Base-by-base conservation (phyloP, 2,888 invertebrate genomes). In the Doris montereyensis region DNA sequence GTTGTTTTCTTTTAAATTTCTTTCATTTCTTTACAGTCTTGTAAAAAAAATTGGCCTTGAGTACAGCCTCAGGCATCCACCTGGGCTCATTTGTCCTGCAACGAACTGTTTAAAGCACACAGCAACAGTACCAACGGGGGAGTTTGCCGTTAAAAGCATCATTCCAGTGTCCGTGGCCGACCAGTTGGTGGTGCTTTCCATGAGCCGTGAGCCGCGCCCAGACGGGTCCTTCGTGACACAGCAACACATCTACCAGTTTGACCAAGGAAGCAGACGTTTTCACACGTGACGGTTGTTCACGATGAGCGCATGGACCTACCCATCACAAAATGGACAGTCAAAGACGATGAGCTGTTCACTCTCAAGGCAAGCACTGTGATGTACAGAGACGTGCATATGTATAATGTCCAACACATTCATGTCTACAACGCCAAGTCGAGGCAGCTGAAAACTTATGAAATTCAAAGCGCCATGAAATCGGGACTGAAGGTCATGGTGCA, bases 291-390 rank as follows among this genome's bases (percentile, higher is more conserved):
- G 1, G 35, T 57, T 10, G 76, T 76, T 1, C 26, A 65, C 8
- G 76, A 71, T 62, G 41, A 41, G 2, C 24, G 24, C 5, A 41
- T 71, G 41, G 72, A 60, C 13, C 2, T 76, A 10, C 79, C 79
- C 5, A 30, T 76, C 2, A 76, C 76, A 8, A 67, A 76, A 70
- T 76, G 76, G 79, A 79, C 79, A 52, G 79, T 79, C 2, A 13
- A 28, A 26, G 76, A 52, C 4, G 13, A 76, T 41, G 60, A 5
- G 0, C 24, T 79, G 30, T 52, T 76, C 21, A 71, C 76, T 0
- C 52, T 79, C 10, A 79, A 79, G 26, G 65, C 76, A 21, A 76
- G 79, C 28, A 41, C 76, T 0, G 62, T 79, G 79, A 72, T 79
- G 76, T 52, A 62, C n/a, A 17, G 52, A 5, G 52, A 41, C 52